Conservation (phyloP, 1,140 invertebrate species). For the Anoplophora glabripennis region DNA sequence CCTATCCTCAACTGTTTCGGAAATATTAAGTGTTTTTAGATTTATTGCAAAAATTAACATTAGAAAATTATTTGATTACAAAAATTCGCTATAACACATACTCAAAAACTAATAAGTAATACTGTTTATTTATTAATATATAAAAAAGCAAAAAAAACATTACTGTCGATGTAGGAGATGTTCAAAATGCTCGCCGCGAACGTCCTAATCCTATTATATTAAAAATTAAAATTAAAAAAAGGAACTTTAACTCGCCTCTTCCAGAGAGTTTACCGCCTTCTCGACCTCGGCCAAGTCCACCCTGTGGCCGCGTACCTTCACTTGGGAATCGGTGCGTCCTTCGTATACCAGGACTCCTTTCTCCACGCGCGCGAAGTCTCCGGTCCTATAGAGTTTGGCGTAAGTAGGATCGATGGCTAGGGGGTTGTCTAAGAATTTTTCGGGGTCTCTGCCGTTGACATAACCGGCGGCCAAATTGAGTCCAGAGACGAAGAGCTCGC, state of each 20-base stretch:
- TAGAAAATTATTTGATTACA: no score
- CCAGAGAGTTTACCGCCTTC: slow-evolving; percentile 57
- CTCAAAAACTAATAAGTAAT: no score
- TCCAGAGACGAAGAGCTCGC: slow-evolving; percentile 77
- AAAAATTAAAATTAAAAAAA: slow-evolving; percentile 22
- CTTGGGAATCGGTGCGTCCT: slow-evolving; percentile 80
- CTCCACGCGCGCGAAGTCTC: slow-evolving; percentile 76
- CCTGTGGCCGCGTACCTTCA: slow-evolving; percentile 82
- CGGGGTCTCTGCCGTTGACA: slow-evolving; percentile 66
- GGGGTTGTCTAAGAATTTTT: slow-evolving; percentile 72
- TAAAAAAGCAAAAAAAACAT: no score
- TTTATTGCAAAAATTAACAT: no score
- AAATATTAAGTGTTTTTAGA: no score
- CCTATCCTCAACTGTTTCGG: no score
- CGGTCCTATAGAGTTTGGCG: slow-evolving; percentile 69
- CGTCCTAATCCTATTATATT: no score
- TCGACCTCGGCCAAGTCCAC: slow-evolving; percentile 84
- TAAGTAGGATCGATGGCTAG: slow-evolving; percentile 59
- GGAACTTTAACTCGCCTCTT: slow-evolving; percentile 52
- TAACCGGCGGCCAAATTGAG: slow-evolving; percentile 76
- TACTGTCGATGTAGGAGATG: no score
- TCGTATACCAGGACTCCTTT: slow-evolving; percentile 72
- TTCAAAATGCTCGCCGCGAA: no score
- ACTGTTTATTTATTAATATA: no score
- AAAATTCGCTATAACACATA: no score